Percentiles rank a stretch among this genome's conserved stretches.
Conservation (phyloP, 2,888 invertebrate genomes). For the Agriopis marginaria region DNA sequence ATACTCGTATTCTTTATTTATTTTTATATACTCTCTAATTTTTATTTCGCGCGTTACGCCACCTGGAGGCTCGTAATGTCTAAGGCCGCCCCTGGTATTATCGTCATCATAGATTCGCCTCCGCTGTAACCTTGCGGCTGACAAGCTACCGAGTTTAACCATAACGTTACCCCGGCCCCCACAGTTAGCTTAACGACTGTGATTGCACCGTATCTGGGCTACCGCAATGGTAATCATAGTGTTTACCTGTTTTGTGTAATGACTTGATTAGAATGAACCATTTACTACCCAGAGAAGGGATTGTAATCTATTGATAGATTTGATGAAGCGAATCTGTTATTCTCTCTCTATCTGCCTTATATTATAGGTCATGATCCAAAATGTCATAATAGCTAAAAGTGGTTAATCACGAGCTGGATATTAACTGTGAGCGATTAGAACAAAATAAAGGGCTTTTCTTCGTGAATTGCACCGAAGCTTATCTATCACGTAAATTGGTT, state of each 20-base stretch:
- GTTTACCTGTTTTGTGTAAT: slow-evolving; percentile 21
- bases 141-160: slow-evolving; percentile 34
- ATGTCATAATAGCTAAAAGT: too few species aligned
- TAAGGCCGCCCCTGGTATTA: background rate
- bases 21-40: too few species aligned
- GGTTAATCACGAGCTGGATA: too few species aligned
- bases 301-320: background rate
- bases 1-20: too few species aligned
- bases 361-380: too few species aligned
- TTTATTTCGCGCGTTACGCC: too few species aligned
- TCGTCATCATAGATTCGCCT: background rate
- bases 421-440: too few species aligned
- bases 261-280: slow-evolving; percentile 17
- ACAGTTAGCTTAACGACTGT: slow-evolving; percentile 61
- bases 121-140: slow-evolving; percentile 5
- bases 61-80: too few species aligned
- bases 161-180: slow-evolving; percentile 51
- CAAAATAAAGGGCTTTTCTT: too few species aligned
- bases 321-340: background rate
- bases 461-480: too few species aligned
- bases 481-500: too few species aligned
- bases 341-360: too few species aligned
- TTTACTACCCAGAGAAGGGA: background rate
- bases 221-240: slow-evolving; percentile 28
- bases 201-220: slow-evolving; percentile 44